Base-by-base conservation (phyloP, 1,140 invertebrate genomes). In the Bathynomus jamesi region DNA sequence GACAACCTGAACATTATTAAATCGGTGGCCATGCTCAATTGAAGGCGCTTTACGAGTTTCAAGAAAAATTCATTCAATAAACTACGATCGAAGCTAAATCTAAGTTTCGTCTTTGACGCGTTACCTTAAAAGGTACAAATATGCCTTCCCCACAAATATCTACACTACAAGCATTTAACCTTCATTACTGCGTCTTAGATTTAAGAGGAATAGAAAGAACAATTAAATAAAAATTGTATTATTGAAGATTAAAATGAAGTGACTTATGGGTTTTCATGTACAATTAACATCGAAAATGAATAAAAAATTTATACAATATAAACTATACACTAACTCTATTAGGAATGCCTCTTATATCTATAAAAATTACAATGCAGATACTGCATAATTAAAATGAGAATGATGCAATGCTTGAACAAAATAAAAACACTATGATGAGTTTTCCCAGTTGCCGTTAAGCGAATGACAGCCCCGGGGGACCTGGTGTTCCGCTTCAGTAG, bases 401-500 rank as follows among this genome's bases (percentile, higher is more conserved):
- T 53, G 40, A 53, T n/a, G n/a, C n/a, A n/a, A n/a, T n/a, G n/a
- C 40, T 17, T 53, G 40, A 40, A 53, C 21, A 53, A 53, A 53
- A 53, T 53, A 53, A 53, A 53, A 53, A 17, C 21, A 3, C 21
- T 53, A 53, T 17, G 40, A 53, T 21, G 40, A 21, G 13, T 53
- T 53, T 17, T 2, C 21, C 40, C 40, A 53, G 40, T 53, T 53
- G 40, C 40, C 40, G 11, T 53, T 53, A 53, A 53, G 5, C 13
- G 40, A 53, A 53, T 53, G 40, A 11, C 13, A 53, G 40, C 13
- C 11, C 13, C 13, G 21, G 40, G 11, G 11, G 11, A 17, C 40
- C 21, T 53, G 13, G 2, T 1, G 13, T 53, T 53, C 40, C 67
- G 21, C 53, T 28, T 68, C 71, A 64, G 71, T 73, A 67, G 46